These are phyloP conservation scores for Thymallus thymallus DNA, from an alignment of 2,113 vertebrate species.

Conservation along the genomic window DNA sequence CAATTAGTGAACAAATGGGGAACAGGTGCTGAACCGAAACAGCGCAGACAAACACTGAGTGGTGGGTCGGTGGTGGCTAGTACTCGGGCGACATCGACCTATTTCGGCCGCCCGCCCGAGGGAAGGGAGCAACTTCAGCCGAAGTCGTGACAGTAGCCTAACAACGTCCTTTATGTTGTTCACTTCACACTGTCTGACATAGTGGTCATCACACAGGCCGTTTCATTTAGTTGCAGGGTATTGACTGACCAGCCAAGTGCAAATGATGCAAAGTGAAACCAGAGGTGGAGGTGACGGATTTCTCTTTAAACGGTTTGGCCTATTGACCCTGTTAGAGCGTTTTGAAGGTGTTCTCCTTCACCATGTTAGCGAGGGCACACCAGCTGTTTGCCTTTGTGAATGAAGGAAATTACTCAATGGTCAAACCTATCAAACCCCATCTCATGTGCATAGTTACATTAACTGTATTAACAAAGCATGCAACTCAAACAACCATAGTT, in stretches of 20 bases:
- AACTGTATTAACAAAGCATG: neutral
- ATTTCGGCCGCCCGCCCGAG: too few relatives aligned
- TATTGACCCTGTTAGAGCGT: neutral
- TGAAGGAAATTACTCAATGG: neutral
- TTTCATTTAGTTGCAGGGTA: neutral
- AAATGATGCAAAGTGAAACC: neutral
- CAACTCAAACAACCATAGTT: neutral
- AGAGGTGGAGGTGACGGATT: slow-evolving; percentile 20
- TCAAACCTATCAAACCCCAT: neutral
- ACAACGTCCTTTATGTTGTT: too few relatives aligned
- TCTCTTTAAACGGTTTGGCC: slow-evolving; percentile 14
- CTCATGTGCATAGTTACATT: neutral
- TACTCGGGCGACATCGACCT: too few relatives aligned
- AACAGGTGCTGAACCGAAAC: too few relatives aligned
- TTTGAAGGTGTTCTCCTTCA: neutral
- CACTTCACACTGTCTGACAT: neutral
- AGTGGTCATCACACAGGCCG: neutral
- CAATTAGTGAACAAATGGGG: too few relatives aligned
- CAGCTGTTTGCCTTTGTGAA: neutral
- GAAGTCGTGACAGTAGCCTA: too few relatives aligned
- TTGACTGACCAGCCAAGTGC: neutral
- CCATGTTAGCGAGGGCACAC: slow-evolving; percentile 6
- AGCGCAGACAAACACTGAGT: too few relatives aligned
- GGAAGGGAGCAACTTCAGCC: too few relatives aligned
- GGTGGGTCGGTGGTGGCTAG: too few relatives aligned